Evolutionary conservation across 2,888 invertebrate genomes (phyloP), one percentile per base, ranked within the genome.

Genomic region (Pediacus dermestoides): DNA sequence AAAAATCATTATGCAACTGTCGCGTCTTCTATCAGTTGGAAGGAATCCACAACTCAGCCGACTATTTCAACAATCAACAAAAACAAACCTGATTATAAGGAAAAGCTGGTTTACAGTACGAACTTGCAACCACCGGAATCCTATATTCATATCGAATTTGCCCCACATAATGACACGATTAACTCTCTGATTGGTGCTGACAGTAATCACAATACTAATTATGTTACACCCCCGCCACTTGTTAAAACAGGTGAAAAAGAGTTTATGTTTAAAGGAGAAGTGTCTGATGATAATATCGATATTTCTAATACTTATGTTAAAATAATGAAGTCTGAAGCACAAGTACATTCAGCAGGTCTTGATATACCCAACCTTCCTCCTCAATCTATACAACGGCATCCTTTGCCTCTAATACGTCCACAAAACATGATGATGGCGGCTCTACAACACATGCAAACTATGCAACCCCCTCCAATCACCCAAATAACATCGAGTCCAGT

Each of bases 361-460:
- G 58, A 55, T 11, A 54, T 60, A 15, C 50, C 54, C 10, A 45
- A 48, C 33, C 45, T 57, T 23, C 42, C 50, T 6, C n/a, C n/a
- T 4, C 21, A 37, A 11, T 16, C 28, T 18, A 27, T 44, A 11
- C 16, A 32, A 3, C 36, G 18, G 11, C 34, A 31, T 13, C 23
- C 34, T 11, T 13, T 40, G n/a, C 40, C 34, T 7, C 27, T 36
- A 21, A 21, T 34, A 10, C 37, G 46, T 2, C 27, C 46, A 16
- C 37, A 45, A 7, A 7, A 6, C 6, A 42, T 62, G 30, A 60
- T 57, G 3, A 51, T 61, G 34, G 57, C 60, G 40, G 61, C 58
- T 4, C 39, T 77, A 43, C 69, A 75, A 58, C 70, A 71, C 8
- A 76, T 79, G 76, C 76, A 78, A 65, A 77, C 75, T n/a, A 75